Conservation (phyloP, 2,113 vertebrate genomes). For the Chunga burmeisteri region DNA sequence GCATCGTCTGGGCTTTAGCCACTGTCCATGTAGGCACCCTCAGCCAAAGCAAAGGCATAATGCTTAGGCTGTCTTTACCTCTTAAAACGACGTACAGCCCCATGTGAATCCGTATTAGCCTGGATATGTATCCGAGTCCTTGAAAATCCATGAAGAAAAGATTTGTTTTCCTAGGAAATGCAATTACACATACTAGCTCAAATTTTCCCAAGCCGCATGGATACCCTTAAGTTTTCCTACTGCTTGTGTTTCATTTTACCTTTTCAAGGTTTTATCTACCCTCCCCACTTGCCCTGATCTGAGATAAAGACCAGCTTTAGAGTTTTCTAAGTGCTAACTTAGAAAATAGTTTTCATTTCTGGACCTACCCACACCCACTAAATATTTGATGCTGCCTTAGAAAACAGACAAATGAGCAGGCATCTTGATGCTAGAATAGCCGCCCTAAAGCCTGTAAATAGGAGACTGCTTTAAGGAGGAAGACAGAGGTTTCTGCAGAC, state of each 20-base stretch:
- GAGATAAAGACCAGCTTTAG: not conserved
- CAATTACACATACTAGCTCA: fast-evolving
- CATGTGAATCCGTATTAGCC: not conserved
- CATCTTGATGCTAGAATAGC: not conserved
- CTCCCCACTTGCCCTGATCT: not conserved
- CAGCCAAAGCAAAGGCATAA: not conserved
- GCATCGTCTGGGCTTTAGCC: not conserved
- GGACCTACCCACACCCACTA: not conserved
- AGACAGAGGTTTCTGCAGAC: not conserved
- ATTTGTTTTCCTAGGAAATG: not conserved
- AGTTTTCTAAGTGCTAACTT: not conserved
- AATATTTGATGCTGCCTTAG: not conserved
- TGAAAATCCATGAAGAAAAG: not conserved
- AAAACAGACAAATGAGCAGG: not conserved
- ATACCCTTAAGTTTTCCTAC: not conserved
- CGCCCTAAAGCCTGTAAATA: not conserved
- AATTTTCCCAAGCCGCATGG: not conserved
- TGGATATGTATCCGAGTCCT: not conserved
- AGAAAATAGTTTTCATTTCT: not conserved
- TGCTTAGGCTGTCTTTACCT: not conserved
- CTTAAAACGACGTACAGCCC: not conserved
- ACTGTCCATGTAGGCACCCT: not conserved
- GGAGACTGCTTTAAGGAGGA: not conserved
- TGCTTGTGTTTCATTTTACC: not conserved
- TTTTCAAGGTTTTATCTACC: not conserved